Percentiles rank a stretch among this genome's conserved stretches.
phyloP scores from a whole-genome alignment of 2,888 invertebrate species.

The Metalampra italica region DNA sequence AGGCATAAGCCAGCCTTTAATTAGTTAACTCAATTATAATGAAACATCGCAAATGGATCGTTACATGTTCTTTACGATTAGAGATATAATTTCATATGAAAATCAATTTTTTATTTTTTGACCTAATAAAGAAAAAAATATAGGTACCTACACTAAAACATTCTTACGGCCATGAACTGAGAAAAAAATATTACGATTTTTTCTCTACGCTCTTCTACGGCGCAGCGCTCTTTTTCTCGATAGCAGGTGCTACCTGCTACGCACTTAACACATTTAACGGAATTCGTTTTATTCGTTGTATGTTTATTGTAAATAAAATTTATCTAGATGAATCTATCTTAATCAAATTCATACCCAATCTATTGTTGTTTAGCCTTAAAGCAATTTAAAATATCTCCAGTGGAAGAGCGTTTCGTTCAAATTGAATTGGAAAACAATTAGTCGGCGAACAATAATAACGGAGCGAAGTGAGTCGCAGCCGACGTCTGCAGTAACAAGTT shows the following conservation, averaged over 20 bases:
- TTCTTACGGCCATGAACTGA: too few species aligned
- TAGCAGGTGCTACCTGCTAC: too few species aligned
- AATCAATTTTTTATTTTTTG: too few species aligned
- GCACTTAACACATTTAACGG: too few species aligned
- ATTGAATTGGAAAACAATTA: constrained; percentile 69
- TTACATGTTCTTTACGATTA: constrained; percentile 19
- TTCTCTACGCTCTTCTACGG: too few species aligned
- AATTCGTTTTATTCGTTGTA: too few species aligned
- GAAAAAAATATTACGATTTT: too few species aligned
- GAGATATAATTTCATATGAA: too few species aligned
- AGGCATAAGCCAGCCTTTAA: constrained; percentile 36
- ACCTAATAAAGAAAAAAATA: too few species aligned
- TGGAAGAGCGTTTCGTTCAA: constrained; percentile 34
- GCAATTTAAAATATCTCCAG: constrained; percentile 30
- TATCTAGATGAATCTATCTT: constrained; percentile 21
- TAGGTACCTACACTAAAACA: too few species aligned
- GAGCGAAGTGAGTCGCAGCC: constrained; percentile 46
- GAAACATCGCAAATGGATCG: constrained; percentile 28
- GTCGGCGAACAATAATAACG: constrained; percentile 53
- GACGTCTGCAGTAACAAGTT: constrained; percentile 64
- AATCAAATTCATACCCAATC: constrained; percentile 7
- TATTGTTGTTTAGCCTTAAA: background rate
- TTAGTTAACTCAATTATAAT: constrained; percentile 55
- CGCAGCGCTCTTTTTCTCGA: too few species aligned
- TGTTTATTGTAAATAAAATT: too few species aligned